Base-by-base conservation (phyloP, 2,888 invertebrate genomes). In the Pediacus dermestoides region DNA sequence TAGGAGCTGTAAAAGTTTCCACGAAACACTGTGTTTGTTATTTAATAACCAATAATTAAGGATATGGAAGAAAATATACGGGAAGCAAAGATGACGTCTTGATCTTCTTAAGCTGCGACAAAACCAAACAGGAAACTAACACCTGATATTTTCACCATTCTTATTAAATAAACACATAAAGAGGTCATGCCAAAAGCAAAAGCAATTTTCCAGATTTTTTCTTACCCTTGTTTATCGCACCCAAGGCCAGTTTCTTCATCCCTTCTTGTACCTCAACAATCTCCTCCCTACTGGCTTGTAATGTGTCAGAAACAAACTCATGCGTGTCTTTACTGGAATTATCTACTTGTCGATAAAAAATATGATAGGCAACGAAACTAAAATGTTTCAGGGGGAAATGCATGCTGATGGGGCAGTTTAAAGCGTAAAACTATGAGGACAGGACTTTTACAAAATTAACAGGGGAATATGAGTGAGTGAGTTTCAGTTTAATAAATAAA, bases 301-400 rank as follows among this genome's bases (percentile, higher is more conserved):
- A 81, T 60, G 80, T 76, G 68, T 87, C 86, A 59, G 85, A 85
- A 57, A 85, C 79, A 74, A 87, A 86, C 70, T 87, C 87, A 61
- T 81, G 79, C 64, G 74, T 71, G 47, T 60, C 60, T 53, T 60
- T 57, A 52, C 44, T 55, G 53, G 52, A 4, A 9, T 44, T 58
- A 57, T 57, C 57, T 57, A 61, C 57, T 57, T 45, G 46, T 47
- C 41, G 31, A 52, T 49, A 51, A 51, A 48, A 46, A 46, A 45
- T 25, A 27, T 35, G 18, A 32, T 31, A 16, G 13, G 21, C 2
- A 18, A 32, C 14, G 27, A 23, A 16, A 32, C 28, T 23, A 14
- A 7, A 9, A 23, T 34, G 34, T 18, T 27, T n/a, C n/a, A n/a
- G n/a, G n/a, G n/a, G n/a, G n/a, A n/a, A n/a, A n/a, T n/a, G n/a